Evolutionary conservation across 1,140 invertebrate genomes (phyloP).

Genomic region (Pseudomyrmex gracilis): DNA sequence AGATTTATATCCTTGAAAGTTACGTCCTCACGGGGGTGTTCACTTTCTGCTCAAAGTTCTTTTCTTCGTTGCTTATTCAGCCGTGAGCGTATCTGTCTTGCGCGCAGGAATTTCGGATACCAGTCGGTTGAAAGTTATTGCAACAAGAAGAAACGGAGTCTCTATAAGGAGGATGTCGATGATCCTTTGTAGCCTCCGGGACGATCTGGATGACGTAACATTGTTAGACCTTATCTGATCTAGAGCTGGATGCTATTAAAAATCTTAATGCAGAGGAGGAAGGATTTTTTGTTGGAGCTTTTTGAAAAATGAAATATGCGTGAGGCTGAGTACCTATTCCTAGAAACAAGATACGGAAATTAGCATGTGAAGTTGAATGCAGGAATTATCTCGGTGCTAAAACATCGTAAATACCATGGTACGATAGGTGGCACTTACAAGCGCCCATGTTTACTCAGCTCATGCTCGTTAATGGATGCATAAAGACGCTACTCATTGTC

Average conservation of each 20-base stretch:
- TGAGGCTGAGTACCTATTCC: neutral
- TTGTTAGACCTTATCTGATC: slow-evolving; percentile 56
- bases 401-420: slow-evolving; percentile 29
- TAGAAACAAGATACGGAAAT: neutral
- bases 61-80: slow-evolving; percentile 65
- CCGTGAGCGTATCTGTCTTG: slow-evolving; percentile 26
- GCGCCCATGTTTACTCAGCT: slow-evolving; percentile 30
- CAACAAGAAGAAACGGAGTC: slow-evolving; percentile 37
- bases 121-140: slow-evolving; percentile 21
- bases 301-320: neutral
- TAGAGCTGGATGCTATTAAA: slow-evolving; percentile 53
- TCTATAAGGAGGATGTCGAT: slow-evolving; percentile 39
- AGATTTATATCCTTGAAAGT: slow-evolving; percentile 77
- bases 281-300: slow-evolving; percentile 32
- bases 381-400: slow-evolving; percentile 17
- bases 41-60: slow-evolving; percentile 60
- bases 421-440: slow-evolving; percentile 31
- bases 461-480: slow-evolving; percentile 39
- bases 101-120: slow-evolving; percentile 54
- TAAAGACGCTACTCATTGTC: slow-evolving; percentile 43
- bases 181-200: slow-evolving; percentile 45
- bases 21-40: slow-evolving; percentile 54
- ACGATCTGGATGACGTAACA: slow-evolving; percentile 53
- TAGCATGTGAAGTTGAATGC: slow-evolving; percentile 23
- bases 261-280: neutral